Evolutionary conservation across 2,888 invertebrate genomes (phyloP).

Genomic region (Diplolepis rosae): DNA sequence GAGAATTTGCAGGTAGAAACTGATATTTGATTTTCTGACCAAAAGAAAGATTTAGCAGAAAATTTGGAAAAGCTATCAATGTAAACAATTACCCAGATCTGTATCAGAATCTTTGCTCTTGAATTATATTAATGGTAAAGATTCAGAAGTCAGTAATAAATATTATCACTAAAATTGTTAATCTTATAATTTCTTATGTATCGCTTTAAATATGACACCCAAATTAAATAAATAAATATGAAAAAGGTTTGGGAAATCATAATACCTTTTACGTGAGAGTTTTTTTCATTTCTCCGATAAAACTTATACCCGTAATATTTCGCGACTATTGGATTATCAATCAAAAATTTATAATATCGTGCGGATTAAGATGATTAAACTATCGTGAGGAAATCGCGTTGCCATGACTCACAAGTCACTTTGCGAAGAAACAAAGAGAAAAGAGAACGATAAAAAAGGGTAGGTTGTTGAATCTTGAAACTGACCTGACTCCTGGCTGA

Average conservation of each 20-base stretch:
- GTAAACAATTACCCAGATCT: too few relatives aligned
- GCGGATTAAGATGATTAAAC: neutral
- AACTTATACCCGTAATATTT: neutral
- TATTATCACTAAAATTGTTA: neutral
- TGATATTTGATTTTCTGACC: too few relatives aligned
- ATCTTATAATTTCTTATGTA: neutral
- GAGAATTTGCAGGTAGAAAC: too few relatives aligned
- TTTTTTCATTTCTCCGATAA: neutral
- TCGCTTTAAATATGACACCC: neutral
- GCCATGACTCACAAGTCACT: slow-evolving; percentile 31
- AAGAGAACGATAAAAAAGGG: slow-evolving; percentile 24
- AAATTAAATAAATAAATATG: neutral
- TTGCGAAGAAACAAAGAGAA: slow-evolving; percentile 30
- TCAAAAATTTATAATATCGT: neutral
- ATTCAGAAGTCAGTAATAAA: too few relatives aligned
- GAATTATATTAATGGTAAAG: too few relatives aligned
- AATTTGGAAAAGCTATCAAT: too few relatives aligned
- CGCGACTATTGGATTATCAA: too few relatives aligned
- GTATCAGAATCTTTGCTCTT: too few relatives aligned
- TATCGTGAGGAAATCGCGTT: neutral
- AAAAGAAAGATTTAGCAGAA: too few relatives aligned
- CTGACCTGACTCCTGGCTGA: slow-evolving; percentile 71
- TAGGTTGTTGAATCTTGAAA: too few relatives aligned
- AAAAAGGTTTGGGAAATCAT: neutral
- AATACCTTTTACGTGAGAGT: slow-evolving; percentile 2